Percentiles rank a stretch among this genome's conserved stretches.
phyloP scores from a whole-genome alignment of 2,113 vertebrate species.

The Indicator maculatus region DNA sequence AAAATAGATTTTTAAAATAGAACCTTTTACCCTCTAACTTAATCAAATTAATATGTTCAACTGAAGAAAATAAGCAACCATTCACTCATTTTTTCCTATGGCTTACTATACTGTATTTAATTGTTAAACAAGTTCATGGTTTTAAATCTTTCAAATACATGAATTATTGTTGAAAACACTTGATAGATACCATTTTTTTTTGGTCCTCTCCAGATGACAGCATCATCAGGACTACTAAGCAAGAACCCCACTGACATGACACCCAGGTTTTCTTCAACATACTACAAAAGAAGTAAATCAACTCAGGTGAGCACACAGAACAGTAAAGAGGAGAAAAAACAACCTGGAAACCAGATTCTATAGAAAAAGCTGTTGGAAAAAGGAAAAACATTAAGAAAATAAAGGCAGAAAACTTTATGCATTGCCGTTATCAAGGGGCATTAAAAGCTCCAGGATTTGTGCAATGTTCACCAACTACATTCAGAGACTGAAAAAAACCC shows the following conservation, averaged over 20 bases:
- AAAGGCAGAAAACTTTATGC: not conserved
- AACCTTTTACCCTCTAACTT: not conserved
- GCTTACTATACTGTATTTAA: not conserved
- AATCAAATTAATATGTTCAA: not conserved
- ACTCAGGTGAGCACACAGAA: not conserved
- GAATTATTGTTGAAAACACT: not conserved
- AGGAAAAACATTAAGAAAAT: not conserved
- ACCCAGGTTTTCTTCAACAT: conserved; percentile 92
- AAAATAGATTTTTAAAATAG: not conserved
- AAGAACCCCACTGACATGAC: conserved; percentile 98
- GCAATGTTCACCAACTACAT: not conserved
- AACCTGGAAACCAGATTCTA: not conserved
- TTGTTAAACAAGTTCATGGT: not conserved
- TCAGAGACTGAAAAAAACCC: not conserved
- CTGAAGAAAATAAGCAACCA: not conserved
- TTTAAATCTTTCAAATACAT: not conserved
- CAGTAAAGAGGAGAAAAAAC: not conserved
- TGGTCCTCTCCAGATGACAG: conserved; percentile 97
- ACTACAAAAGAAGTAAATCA: conserved; percentile 74
- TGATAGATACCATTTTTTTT: conserved; percentile 90
- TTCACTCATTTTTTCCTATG: not conserved
- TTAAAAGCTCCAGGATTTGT: not conserved
- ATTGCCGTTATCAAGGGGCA: not conserved
- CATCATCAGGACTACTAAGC: conserved; percentile 92
- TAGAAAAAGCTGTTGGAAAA: not conserved